A percentile compares a stretch with the other conserved stretches of the same genome.
Evolutionary conservation across 37 sponge, comb jelly and placozoan genomes (phyloP).

Genomic region (Tethya wilhelma): DNA sequence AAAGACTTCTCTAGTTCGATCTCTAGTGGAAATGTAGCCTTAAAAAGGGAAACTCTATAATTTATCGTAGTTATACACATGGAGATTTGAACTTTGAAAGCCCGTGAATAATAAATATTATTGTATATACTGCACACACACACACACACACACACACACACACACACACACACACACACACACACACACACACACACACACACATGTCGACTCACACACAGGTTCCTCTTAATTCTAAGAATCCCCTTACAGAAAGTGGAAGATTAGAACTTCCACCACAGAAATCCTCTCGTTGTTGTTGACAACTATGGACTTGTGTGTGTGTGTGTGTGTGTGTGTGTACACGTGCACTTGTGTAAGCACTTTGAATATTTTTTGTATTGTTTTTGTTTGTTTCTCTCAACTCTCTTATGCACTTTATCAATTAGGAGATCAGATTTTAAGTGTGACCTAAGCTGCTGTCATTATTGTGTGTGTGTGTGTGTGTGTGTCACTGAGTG

Average conservation of each 20-base stretch:
- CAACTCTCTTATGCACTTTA: neutral
- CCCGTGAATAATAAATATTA: no score
- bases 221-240: no score
- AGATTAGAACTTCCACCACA: no score
- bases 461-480: constrained; percentile 3
- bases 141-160: constrained; percentile 20
- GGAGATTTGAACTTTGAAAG: no score
- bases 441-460: neutral
- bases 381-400: no score
- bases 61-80: no score
- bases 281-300: neutral
- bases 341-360: constrained; percentile 46
- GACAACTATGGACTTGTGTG: neutral
- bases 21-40: no score
- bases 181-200: constrained; percentile 17
- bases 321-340: neutral
- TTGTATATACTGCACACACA: constrained; percentile 1
- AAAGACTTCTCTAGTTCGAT: no score
- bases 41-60: no score
- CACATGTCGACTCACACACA: no score
- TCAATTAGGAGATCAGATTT: neutral
- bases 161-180: constrained; percentile 11
- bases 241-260: no score
- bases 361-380: constrained; percentile 45
- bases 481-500: neutral